Base-by-base conservation (phyloP, 2,888 invertebrate genomes). In the Tenodera sinensis region DNA sequence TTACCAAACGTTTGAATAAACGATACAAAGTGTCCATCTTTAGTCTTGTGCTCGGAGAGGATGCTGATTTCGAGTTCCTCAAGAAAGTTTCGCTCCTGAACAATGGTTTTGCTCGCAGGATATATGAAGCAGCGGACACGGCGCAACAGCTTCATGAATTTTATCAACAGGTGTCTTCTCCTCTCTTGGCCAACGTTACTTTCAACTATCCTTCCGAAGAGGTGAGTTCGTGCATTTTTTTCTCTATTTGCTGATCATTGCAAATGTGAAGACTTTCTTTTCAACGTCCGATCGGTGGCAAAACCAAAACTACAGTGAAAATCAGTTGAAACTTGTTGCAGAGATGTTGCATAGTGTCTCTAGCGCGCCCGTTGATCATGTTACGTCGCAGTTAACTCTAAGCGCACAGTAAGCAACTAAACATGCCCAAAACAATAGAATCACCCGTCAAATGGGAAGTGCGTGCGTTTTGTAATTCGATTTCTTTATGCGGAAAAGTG, bases 81-180 rank as follows among this genome's bases (percentile, higher is more conserved):
- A 95, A 95, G 91, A 95, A 95, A 92, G 92, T 97, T 84, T 95
- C 96, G 0, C 93, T 95, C 28, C 94, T 95, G 90, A 96, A 96
- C 93, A 94, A 94, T 54, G 97, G 96, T 7, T 96, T 96, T 92
- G 95, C 96, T 91, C 93, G 96, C 3, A 95, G 95, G 92, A 96
- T 97, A 91, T 96, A 96, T 93, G 96, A 96, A 92, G 96, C 95
- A n/a, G 94, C 96, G 0, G 96, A 96, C 92, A 96, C 96, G 2
- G 94, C 95, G 90, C 92, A 95, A 83, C 96, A 97, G 92, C 93
- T 97, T 84, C 93, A 95, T 86, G 95, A 95, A 92, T 96, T 96
- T 93, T 96, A 96, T 93, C 94, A 94, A 4, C 87, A 96, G 93
- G 95, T 97, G 89, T 95, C 96, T 0, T 96, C 96, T 9, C 96